Evolutionary conservation across 1,140 invertebrate genomes (phyloP), one percentile per base, ranked within the genome.

Genomic region (Penaeus vannamei): DNA sequence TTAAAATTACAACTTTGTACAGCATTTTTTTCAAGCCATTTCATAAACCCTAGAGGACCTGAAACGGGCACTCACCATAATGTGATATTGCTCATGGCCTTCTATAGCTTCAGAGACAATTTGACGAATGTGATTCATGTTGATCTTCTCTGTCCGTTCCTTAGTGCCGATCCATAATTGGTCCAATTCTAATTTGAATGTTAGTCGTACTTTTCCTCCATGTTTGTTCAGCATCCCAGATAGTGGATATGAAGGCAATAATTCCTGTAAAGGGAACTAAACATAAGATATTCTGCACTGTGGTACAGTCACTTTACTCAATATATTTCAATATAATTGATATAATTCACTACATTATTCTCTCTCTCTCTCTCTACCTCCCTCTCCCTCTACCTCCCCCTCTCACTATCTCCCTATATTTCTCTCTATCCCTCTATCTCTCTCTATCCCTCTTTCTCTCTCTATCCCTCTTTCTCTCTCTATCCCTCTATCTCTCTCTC

Each of bases 141-240:
- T 95, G 92, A 98, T 95, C 94, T 98, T 98, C 92, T 98, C 97
- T 91, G 98, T 98, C 91, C 97, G 94, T 94, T 98, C 97, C 94
- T 98, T 98, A 26, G 97, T 98, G 69, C 97, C 97, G 83, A 98
- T 95, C 98, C 98, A 98, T 14, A 98, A 93, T 93, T 98, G 97
- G 93, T 98, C 97, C 87, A 95, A 94, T 93, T 98, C 97, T 91
- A 98, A 94, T 94, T 98, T 98, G 93, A 98, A 98, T 66, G 97
- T 98, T 85, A 98, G 94, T 92, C 97, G 94, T 79, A 98, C 97
- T 95, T 98, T 98, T 2, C 97, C 96, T n/a, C 97, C 97, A 91
- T 95, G 95, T 93, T 98, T 97, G 93, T 98, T 98, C 90, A 98
- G 93, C 97, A 98, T 98, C 84, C 97, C 97, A 92, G 96, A 95